Conservation (phyloP, 2,888 invertebrate genomes). For the Pristionchus entomophagus region DNA sequence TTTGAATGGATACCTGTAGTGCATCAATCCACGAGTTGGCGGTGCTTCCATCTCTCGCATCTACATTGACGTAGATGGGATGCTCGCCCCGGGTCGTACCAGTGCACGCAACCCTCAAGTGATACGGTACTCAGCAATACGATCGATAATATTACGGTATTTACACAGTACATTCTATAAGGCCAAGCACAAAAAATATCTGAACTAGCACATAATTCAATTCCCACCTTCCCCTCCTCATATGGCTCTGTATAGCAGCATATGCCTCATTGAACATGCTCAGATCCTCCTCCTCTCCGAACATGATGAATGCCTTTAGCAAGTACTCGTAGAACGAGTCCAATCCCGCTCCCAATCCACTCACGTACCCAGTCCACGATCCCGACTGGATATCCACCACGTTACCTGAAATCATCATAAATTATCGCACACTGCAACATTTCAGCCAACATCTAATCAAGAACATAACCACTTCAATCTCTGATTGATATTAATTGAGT, state of each 20-base stretch:
- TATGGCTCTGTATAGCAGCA: constrained; percentile 80
- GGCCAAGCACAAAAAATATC: not conserved
- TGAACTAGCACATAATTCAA: constrained; percentile 28
- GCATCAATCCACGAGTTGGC: constrained; percentile 83
- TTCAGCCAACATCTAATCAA: no score
- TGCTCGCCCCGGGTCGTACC: constrained; percentile 80
- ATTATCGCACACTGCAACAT: no score
- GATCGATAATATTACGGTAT: not conserved
- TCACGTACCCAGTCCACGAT: constrained; percentile 81
- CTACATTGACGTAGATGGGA: constrained; percentile 82
- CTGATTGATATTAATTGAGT: not conserved
- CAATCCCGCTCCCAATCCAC: constrained; percentile 81
- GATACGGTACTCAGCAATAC: no score
- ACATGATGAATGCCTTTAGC: constrained; percentile 81
- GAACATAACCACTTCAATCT: no score
- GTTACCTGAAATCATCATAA: constrained; percentile 79
- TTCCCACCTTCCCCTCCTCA: constrained; percentile 78
- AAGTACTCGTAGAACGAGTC: constrained; percentile 83
- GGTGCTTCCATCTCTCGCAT: constrained; percentile 81
- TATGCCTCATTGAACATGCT: constrained; percentile 81
- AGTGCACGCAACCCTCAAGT: constrained; percentile 52
- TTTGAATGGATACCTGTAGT: constrained; percentile 80
- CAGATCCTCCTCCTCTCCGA: constrained; percentile 80
- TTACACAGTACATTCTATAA: not conserved
- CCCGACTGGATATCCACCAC: constrained; percentile 82